Evolutionary conservation across 1,140 invertebrate species (phyloP).

Genomic region (Cotesia vestalis): DNA sequence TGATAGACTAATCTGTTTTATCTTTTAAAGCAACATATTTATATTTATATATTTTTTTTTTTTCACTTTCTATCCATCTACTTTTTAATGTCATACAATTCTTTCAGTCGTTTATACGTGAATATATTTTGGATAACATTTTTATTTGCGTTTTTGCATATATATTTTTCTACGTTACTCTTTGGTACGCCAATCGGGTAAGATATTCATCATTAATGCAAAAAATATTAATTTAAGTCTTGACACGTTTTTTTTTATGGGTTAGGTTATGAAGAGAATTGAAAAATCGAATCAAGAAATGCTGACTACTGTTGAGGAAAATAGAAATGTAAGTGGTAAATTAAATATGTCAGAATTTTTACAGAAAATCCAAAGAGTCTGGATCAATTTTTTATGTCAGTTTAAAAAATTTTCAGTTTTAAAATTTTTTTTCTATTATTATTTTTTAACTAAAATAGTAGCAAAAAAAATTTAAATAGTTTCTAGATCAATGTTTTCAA

Average conservation of each 20-base stretch:
- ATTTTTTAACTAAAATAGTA: no score
- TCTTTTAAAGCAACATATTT: conserved; percentile 2
- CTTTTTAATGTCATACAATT: background rate
- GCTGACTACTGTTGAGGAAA: conserved; percentile 46
- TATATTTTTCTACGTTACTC: conserved; percentile 52
- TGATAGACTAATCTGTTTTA: conserved; percentile 17
- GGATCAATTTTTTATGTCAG: no score
- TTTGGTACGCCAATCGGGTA: conserved; percentile 60
- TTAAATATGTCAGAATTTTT: no score
- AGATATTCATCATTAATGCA: conserved; percentile 17
- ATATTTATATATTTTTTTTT: background rate
- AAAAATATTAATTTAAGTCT: background rate
- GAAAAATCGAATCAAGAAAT: conserved; percentile 55
- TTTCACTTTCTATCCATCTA: background rate
- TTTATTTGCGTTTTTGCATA: conserved; percentile 55
- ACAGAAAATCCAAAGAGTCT: no score
- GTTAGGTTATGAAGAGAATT: conserved; percentile 53
- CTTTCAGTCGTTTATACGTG: conserved; percentile 55
- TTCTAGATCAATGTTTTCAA: no score
- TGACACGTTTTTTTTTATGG: conserved; percentile 8
- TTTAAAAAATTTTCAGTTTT: no score
- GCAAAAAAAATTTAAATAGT: no score
- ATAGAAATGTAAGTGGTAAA: conserved; percentile 49
- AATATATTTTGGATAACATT: conserved; percentile 56
- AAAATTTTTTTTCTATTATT: no score